Percentiles rank a stretch among this genome's conserved stretches.
These are phyloP conservation scores for Lagopus leucura DNA, from an alignment of 2,113 vertebrate species.

Conservation along the genomic window DNA sequence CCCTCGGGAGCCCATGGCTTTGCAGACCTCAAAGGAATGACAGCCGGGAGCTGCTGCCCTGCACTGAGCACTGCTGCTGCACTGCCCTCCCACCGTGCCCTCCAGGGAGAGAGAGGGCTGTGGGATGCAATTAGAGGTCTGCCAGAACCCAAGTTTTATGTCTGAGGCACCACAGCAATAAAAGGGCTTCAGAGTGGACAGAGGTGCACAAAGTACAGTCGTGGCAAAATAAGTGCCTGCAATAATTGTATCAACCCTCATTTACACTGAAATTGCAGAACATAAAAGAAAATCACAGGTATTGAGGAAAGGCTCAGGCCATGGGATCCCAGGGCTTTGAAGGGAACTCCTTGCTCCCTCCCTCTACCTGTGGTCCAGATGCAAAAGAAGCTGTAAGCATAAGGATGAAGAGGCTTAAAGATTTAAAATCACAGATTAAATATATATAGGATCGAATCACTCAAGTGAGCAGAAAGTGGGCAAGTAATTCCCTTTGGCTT, in stretches of 20 bases:
- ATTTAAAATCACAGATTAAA: not conserved
- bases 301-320: not conserved
- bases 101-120: not conserved
- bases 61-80: not conserved
- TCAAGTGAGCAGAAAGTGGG: not conserved
- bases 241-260: not conserved
- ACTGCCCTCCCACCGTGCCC: not conserved
- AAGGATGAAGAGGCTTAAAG: not conserved
- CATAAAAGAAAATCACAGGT: not conserved
- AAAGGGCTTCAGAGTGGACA: not conserved
- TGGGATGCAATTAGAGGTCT: not conserved
- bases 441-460: not conserved
- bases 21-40: not conserved
- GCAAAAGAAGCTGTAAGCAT: not conserved
- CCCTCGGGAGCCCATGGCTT: fast-evolving
- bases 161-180: not conserved
- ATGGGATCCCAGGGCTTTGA: not conserved
- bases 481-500: not conserved
- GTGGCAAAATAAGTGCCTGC: not conserved
- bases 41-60: not conserved
- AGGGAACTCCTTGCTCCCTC: not conserved
- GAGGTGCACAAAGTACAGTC: not conserved
- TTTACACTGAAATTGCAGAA: not conserved
- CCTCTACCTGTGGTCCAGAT: not conserved
- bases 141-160: not conserved